Conservation (phyloP, 1,140 invertebrate genomes). For the Maconellicoccus hirsutus region DNA sequence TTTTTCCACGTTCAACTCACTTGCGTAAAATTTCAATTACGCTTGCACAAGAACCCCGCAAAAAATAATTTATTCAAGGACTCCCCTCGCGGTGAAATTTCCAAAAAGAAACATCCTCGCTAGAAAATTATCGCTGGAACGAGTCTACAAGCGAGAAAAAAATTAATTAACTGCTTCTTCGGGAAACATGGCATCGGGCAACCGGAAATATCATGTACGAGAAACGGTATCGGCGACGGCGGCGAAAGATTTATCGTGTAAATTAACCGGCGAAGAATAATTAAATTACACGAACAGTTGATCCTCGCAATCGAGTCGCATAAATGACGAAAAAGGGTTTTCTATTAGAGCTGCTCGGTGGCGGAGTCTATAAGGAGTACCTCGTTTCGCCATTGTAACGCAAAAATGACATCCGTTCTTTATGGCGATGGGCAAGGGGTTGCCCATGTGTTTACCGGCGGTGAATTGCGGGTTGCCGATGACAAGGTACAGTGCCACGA, state of each 20-base stretch:
- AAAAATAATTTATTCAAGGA: no score
- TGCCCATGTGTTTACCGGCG: conserved; percentile 13
- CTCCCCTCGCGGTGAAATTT: no score
- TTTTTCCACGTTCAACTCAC: no score
- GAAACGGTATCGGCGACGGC: background rate
- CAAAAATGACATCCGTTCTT: background rate
- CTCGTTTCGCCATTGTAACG: background rate
- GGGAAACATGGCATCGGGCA: no score
- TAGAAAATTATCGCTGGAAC: no score
- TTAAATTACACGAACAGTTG: conserved; percentile 18
- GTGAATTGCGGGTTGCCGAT: conserved; percentile 2
- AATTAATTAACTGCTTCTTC: no score
- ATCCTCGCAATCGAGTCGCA: conserved; percentile 15
- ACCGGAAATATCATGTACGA: no score
- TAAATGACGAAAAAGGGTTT: conserved; percentile 5
- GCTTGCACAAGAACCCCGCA: no score
- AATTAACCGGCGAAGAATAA: conserved; percentile 15
- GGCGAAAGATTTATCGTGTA: conserved; percentile 18
- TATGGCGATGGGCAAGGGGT: background rate
- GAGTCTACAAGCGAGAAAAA: no score
- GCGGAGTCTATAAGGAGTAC: background rate
- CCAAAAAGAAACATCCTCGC: no score
- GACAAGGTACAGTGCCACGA: conserved; percentile 11
- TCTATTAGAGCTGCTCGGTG: background rate
- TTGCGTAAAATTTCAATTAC: no score